A percentile compares a stretch with the other conserved stretches of the same genome.
Evolutionary conservation across 2,113 vertebrate genomes (phyloP).

Genomic region (Lophius piscatorius): DNA sequence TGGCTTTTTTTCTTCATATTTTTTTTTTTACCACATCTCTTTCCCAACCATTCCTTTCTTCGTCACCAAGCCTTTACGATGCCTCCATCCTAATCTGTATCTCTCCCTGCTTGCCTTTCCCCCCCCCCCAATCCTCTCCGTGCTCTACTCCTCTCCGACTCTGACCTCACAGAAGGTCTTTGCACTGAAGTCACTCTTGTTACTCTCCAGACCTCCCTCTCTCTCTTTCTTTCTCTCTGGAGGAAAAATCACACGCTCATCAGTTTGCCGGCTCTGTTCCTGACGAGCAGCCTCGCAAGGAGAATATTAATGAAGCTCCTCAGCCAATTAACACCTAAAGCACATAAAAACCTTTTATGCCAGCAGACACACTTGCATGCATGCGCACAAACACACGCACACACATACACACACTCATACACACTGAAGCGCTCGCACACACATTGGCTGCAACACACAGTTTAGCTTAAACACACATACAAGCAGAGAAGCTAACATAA

Average conservation of each 20-base stretch:
- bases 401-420: neutral
- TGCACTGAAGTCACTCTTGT: slow-evolving; percentile 63
- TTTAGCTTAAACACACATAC: slow-evolving; percentile 1
- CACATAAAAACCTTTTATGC: slow-evolving; percentile 81
- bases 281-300: slow-evolving; percentile 75
- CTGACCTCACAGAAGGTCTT: slow-evolving; percentile 75
- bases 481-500: slow-evolving; percentile 26
- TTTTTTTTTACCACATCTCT: slow-evolving; percentile 59
- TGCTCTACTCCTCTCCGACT: slow-evolving; percentile 51
- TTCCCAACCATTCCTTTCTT: slow-evolving; percentile 25
- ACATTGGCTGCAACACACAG: neutral
- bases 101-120: slow-evolving; percentile 14
- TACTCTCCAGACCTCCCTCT: slow-evolving; percentile 58
- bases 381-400: neutral
- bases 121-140: slow-evolving; percentile 36
- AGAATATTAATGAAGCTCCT: slow-evolving; percentile 83
- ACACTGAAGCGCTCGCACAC: slow-evolving; percentile 1
- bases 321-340: slow-evolving; percentile 84
- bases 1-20: slow-evolving; percentile 56
- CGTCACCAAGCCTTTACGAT: slow-evolving; percentile 28
- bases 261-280: slow-evolving; percentile 80
- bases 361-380: slow-evolving; percentile 47
- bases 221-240: slow-evolving; percentile 50
- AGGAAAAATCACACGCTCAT: slow-evolving; percentile 83
- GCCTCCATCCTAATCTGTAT: slow-evolving; percentile 23